Conservation (phyloP, 2,113 vertebrate genomes). For the Alethe castanea region DNA sequence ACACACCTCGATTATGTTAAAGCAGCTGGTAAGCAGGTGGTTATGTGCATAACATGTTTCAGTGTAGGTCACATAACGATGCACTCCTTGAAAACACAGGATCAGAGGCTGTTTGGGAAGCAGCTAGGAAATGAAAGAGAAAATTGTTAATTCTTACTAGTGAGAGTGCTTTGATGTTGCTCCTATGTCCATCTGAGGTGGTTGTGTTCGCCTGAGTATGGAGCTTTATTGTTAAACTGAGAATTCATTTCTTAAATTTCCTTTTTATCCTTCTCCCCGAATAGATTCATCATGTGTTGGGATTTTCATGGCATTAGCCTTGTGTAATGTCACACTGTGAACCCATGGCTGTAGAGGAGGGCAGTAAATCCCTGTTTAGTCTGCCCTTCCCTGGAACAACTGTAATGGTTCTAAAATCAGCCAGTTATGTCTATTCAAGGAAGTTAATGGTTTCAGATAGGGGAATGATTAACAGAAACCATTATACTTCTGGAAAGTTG, state of each 20-base stretch:
- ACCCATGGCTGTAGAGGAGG: rapidly evolving
- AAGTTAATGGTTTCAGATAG: background rate
- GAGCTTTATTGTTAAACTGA: background rate
- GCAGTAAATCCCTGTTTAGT: background rate
- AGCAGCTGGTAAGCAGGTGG: background rate
- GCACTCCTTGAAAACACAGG: background rate
- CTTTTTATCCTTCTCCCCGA: background rate
- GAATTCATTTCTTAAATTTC: background rate
- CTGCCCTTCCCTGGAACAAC: background rate
- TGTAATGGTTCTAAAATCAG: background rate
- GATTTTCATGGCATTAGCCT: background rate
- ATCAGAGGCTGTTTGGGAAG: background rate
- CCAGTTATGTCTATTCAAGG: rapidly evolving
- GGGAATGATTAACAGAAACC: background rate
- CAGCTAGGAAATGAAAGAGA: background rate
- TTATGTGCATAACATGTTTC: rapidly evolving
- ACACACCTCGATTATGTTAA: rapidly evolving
- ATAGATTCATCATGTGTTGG: background rate
- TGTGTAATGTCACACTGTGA: background rate
- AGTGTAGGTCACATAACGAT: rapidly evolving
- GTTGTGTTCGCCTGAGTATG: background rate
- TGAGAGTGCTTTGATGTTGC: background rate
- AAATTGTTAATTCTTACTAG: background rate
- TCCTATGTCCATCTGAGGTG: background rate
- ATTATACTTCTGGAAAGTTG: background rate